Evolutionary conservation across 2,113 vertebrate species (phyloP), one percentile per base, ranked within the genome.

Genomic region (Dissostichus mawsoni): DNA sequence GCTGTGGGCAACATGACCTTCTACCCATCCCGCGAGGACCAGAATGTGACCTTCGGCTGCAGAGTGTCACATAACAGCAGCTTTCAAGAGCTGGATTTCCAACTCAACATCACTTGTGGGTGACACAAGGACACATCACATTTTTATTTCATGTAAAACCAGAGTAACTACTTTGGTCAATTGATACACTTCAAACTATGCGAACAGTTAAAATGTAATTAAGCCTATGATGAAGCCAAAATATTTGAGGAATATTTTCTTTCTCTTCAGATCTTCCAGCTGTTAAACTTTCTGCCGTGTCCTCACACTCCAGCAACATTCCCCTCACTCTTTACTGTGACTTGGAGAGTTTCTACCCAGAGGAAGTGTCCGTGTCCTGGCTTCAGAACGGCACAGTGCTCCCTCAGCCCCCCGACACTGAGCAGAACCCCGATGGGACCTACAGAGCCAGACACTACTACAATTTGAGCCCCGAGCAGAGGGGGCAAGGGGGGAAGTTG

Each of bases 301-400:
- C 89, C 0, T 52, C 88, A 0, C 2, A n/a, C 5, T 87, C 93
- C 8, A 75, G 48, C 23, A 67, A 82, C 29, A 55, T 52, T 48
- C 92, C 94, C 5, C 84, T 95, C 18, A 95, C 93, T 17, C 90
- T 96, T 50, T 92, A 74, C 86, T 96, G 95, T n/a, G 94, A 96
- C 5, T 36, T 96, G 78, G 93, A 91, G 8, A 90, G 83, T 57
- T 95, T 95, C 82, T 95, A 89, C 87, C 95, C 95, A 0, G 83
- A 94, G 44, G 82, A 93, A 4, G 12, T 94, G 48, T 89, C 93
- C 1, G 85, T 96, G 69, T 83, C 81, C 55, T 96, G 95, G 95
- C 71, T 93, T 62, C 94, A 94, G 73, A 95, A 95, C 45, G 90
- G 91, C 59, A 88, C 90, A 0, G 52, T 76, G 13, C 88, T 96